These are phyloP conservation scores for Eulithis prunata DNA, from an alignment of 2,888 invertebrate genomes.

Conservation along the genomic window DNA sequence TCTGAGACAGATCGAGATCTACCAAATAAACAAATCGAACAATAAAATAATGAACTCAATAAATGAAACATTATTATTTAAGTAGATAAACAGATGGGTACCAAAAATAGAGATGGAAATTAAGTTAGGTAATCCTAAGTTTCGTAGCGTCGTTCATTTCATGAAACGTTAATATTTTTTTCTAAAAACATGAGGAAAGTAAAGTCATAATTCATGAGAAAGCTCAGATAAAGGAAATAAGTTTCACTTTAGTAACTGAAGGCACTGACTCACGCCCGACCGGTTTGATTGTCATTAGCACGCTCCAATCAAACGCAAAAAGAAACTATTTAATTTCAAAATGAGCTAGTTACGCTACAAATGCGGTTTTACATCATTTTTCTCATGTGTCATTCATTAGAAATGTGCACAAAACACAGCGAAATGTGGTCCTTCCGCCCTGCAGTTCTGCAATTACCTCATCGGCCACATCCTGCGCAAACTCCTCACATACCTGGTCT, in stretches of 20 bases:
- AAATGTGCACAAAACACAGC: conserved; percentile 40
- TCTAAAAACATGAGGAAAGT: conserved; percentile 23
- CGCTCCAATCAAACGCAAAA: conserved; percentile 35
- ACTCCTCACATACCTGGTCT: conserved; percentile 50
- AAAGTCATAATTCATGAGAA: conserved; percentile 30
- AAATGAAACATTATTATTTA: background rate
- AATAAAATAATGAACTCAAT: background rate
- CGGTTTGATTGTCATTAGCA: conserved; percentile 37
- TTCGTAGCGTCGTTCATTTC: background rate
- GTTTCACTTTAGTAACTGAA: conserved; percentile 32
- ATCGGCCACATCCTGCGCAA: conserved; percentile 38
- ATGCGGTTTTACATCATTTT: conserved; percentile 36
- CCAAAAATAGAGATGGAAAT: background rate
- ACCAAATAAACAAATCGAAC: conserved; percentile 42
- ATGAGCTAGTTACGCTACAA: conserved; percentile 33
- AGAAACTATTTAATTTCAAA: conserved; percentile 27
- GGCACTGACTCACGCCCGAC: conserved; percentile 31
- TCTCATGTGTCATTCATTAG: conserved; percentile 39
- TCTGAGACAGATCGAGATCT: conserved; percentile 37
- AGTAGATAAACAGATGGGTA: background rate
- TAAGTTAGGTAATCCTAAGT: background rate
- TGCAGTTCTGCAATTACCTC: conserved; percentile 37
- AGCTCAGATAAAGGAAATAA: conserved; percentile 33
- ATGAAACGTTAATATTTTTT: conserved; percentile 9
- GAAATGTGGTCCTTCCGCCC: conserved; percentile 41